Conservation (phyloP, 2,888 invertebrate species). For the Drosophila paracracens region DNA sequence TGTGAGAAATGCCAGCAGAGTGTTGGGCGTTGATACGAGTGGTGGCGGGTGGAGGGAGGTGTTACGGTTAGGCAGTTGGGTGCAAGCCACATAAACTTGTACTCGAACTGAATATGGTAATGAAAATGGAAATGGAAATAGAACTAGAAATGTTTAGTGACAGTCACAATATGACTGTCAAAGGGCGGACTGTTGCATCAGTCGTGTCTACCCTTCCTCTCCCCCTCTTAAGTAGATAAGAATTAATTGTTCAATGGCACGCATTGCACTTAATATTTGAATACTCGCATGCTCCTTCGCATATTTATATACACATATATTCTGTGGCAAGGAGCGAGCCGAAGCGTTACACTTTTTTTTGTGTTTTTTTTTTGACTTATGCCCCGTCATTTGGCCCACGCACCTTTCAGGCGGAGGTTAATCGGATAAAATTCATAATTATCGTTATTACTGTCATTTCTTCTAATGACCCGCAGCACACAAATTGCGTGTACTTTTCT, state of each 20-base stretch:
- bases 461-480: slow-evolving; percentile 69
- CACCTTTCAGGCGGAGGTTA: slow-evolving; percentile 63
- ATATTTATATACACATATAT: background rate
- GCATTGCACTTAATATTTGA: slow-evolving; percentile 80
- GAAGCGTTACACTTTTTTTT: slow-evolving; percentile 45
- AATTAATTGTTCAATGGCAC: slow-evolving; percentile 83
- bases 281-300: slow-evolving; percentile 36
- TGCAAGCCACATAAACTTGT: slow-evolving; percentile 45
- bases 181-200: slow-evolving; percentile 75
- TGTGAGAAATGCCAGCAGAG: slow-evolving; percentile 71
- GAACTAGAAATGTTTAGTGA: slow-evolving; percentile 19
- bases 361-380: slow-evolving; percentile 56
- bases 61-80: slow-evolving; percentile 18
- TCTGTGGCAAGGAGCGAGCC: slow-evolving; percentile 1
- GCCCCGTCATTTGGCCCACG: slow-evolving; percentile 55
- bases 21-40: slow-evolving; percentile 8
- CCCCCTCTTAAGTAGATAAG: slow-evolving; percentile 77
- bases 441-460: slow-evolving; percentile 85
- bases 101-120: slow-evolving; percentile 44
- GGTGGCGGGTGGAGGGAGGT: background rate
- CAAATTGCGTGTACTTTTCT: slow-evolving; percentile 82
- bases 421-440: slow-evolving; percentile 85
- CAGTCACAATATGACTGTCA: slow-evolving; percentile 18
- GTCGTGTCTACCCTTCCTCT: slow-evolving; percentile 18
- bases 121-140: slow-evolving; percentile 19